These are phyloP conservation scores for Brevimyrus niger DNA, from an alignment of 2,113 vertebrate species.

Conservation along the genomic window DNA sequence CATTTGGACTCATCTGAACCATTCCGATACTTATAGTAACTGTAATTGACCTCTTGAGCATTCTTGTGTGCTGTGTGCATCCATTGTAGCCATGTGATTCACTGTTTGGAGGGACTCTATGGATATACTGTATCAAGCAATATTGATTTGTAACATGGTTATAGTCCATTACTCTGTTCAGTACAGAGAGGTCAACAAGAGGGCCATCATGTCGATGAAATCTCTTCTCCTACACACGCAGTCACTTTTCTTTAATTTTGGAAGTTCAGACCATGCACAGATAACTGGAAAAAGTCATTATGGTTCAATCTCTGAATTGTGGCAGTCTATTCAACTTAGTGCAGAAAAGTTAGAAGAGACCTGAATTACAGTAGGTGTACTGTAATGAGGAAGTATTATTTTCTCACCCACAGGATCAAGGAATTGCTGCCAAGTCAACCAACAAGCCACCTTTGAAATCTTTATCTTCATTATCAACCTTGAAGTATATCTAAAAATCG, in stretches of 20 bases:
- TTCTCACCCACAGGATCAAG: neutral
- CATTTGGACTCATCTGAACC: neutral
- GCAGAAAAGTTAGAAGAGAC: neutral
- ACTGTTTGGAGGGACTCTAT: neutral
- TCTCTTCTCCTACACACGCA: neutral
- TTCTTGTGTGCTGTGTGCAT: neutral
- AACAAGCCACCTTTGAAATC: neutral
- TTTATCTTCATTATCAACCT: neutral
- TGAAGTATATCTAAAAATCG: neutral
- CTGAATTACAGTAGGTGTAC: neutral
- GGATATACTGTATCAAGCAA: neutral
- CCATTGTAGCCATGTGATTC: neutral
- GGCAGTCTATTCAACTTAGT: neutral
- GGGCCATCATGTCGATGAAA: neutral
- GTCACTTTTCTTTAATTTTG: neutral
- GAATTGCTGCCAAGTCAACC: neutral
- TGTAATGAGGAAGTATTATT: neutral
- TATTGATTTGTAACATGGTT: neutral
- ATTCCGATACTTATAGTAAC: neutral
- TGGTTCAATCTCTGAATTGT: neutral
- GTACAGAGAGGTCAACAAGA: neutral
- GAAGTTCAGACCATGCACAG: neutral
- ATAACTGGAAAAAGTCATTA: neutral
- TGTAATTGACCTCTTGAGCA: neutral
- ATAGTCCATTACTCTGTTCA: neutral